Conservation (phyloP, 2,888 invertebrate species). For the Cephonodes hylas region DNA sequence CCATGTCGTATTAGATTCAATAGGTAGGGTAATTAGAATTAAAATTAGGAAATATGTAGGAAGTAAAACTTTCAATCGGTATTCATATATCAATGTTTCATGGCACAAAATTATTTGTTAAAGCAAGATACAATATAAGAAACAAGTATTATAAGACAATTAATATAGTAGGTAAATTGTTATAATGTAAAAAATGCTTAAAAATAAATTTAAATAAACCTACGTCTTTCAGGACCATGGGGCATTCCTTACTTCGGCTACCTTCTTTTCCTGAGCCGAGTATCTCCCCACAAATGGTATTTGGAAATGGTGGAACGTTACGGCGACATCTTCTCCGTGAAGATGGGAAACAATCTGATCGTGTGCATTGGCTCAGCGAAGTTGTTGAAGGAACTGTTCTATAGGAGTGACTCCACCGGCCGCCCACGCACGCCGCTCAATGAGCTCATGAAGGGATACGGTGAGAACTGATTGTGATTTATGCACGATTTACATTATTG, state of each 20-base stretch:
- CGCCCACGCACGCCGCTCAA: slow-evolving; percentile 90
- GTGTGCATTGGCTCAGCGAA: slow-evolving; percentile 90
- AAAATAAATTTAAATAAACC: neutral
- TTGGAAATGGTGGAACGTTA: slow-evolving; percentile 86
- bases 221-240: slow-evolving; percentile 84
- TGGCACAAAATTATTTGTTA: too few species aligned
- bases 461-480: slow-evolving; percentile 68
- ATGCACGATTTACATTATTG: neutral
- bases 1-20: too few species aligned
- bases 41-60: too few species aligned
- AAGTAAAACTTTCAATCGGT: too few species aligned
- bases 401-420: slow-evolving; percentile 89
- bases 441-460: slow-evolving; percentile 89
- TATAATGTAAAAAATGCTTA: too few species aligned
- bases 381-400: slow-evolving; percentile 88
- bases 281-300: slow-evolving; percentile 88
- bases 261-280: slow-evolving; percentile 85
- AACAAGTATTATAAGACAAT: too few species aligned
- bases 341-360: slow-evolving; percentile 87
- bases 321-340: slow-evolving; percentile 87
- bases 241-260: slow-evolving; percentile 90
- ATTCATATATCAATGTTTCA: too few species aligned
- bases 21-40: too few species aligned
- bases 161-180: too few species aligned
- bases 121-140: too few species aligned